A percentile compares a stretch with the other conserved stretches of the same genome.
These are phyloP conservation scores for Coregonus suidteri DNA, from an alignment of 2,797 vertebrate genomes.

Conservation along the genomic window DNA sequence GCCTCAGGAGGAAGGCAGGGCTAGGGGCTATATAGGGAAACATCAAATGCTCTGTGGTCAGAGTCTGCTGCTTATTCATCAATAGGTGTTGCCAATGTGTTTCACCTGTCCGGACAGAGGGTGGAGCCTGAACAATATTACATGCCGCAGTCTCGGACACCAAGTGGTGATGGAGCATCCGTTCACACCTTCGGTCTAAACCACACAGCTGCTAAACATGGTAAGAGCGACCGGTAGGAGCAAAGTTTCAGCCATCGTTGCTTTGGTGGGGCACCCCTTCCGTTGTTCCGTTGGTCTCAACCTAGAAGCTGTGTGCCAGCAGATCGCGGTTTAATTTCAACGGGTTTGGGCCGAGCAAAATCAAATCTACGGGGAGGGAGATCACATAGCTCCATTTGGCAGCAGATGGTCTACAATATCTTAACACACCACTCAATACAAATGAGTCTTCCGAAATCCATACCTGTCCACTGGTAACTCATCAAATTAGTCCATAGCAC, in stretches of 20 bases:
- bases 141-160: background rate
- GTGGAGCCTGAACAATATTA: background rate
- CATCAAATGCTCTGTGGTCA: conserved; percentile 18
- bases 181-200: background rate
- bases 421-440: no score
- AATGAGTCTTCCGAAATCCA: no score
- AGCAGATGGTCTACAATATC: background rate
- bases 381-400: background rate
- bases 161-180: background rate
- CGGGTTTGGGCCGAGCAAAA: background rate
- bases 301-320: background rate
- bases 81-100: conserved; percentile 41
- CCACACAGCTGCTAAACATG: background rate
- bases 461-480: no score
- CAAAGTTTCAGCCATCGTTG: background rate
- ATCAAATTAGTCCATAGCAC: no score
- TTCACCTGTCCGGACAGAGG: conserved; percentile 48
- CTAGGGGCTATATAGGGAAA: conserved; percentile 35
- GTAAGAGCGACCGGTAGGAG: background rate
- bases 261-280: background rate
- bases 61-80: conserved; percentile 40
- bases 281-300: background rate
- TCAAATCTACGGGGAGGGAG: background rate
- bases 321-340: background rate
- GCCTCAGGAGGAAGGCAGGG: conserved; percentile 18